Percentiles rank a stretch among this genome's conserved stretches.
Evolutionary conservation across 2,113 vertebrate genomes (phyloP).

Genomic region (Python bivittatus): DNA sequence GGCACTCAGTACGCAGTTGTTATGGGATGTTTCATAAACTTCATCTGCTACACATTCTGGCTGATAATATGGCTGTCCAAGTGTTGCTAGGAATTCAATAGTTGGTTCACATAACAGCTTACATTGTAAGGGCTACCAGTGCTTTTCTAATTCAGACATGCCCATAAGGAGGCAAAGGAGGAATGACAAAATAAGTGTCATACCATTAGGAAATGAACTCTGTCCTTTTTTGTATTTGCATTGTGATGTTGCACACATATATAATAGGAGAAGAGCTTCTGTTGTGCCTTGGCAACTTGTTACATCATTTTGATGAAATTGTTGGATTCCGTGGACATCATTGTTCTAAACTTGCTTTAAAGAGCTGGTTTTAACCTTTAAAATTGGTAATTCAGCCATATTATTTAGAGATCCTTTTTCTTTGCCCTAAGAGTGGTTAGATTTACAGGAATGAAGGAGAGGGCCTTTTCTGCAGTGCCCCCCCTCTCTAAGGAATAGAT

Average conservation of each 20-base stretch:
- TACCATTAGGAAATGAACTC: neutral
- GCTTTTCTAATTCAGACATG: neutral
- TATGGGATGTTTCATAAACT: neutral
- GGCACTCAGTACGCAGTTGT: neutral
- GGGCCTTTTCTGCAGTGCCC: neutral
- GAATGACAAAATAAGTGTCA: neutral
- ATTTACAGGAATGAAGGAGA: neutral
- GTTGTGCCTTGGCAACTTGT: neutral
- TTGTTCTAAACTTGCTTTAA: neutral
- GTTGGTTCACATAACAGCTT: neutral
- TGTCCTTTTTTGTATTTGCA: neutral
- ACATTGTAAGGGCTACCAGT: neutral
- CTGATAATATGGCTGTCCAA: neutral
- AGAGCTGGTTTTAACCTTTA: neutral
- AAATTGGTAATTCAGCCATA: neutral
- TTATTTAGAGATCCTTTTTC: neutral
- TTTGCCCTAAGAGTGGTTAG: neutral
- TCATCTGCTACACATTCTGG: neutral
- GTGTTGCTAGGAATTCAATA: neutral
- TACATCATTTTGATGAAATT: neutral
- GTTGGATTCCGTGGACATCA: neutral
- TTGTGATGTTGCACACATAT: neutral
- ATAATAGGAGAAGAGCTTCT: neutral
- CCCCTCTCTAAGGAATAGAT: neutral
- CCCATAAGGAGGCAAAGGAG: neutral